These are phyloP conservation scores for Cremastinae sp. DNA, from an alignment of 2,888 invertebrate species.

Conservation along the genomic window DNA sequence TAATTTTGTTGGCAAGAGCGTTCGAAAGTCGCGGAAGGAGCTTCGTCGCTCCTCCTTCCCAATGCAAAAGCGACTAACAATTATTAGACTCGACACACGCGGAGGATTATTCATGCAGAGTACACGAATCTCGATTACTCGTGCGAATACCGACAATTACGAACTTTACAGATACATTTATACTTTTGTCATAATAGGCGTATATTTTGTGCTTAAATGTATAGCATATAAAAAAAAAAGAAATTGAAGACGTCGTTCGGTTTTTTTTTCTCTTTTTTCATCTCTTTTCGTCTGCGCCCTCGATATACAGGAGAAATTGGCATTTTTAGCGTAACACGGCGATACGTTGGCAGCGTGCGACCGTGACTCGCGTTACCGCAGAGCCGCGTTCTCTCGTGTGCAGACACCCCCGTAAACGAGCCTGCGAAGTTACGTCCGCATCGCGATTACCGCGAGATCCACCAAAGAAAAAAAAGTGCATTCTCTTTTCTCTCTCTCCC, in stretches of 20 bases:
- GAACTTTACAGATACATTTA: conserved; percentile 31
- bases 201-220: conserved; percentile 18
- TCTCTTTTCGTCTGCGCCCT: conserved; percentile 30
- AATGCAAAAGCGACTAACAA: conserved; percentile 37
- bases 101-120: conserved; percentile 43
- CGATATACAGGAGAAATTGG: conserved; percentile 45
- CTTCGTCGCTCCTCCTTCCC: background rate
- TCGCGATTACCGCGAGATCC: conserved; percentile 43
- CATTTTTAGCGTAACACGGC: conserved; percentile 40
- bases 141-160: conserved; percentile 33
- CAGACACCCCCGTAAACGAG: conserved; percentile 31
- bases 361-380: conserved; percentile 56
- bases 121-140: conserved; percentile 56
- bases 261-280: background rate
- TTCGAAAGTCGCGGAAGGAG: background rate
- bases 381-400: conserved; percentile 41
- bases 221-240: conserved; percentile 37
- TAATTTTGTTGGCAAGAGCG: background rate
- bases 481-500: conserved; percentile 23
- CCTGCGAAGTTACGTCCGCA: conserved; percentile 21
- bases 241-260: background rate
- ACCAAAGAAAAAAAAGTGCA: conserved; percentile 30
- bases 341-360: conserved; percentile 47
- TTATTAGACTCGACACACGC: conserved; percentile 17
- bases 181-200: conserved; percentile 19